These are phyloP conservation scores for Sinosuthora webbiana DNA, from an alignment of 2,113 vertebrate species.

Conservation along the genomic window DNA sequence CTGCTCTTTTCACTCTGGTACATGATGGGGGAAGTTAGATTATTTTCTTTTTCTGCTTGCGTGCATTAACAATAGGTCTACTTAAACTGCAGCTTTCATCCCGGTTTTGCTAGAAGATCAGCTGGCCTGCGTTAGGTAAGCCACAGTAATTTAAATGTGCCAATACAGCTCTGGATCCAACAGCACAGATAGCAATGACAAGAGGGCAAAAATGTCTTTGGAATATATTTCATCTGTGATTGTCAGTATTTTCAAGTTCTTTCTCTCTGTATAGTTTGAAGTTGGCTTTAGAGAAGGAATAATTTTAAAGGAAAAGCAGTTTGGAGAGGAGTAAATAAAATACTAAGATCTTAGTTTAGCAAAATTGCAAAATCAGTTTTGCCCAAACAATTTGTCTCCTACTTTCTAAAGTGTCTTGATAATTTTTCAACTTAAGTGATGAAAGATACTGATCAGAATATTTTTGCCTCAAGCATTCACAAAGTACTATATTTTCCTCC, in stretches of 20 bases:
- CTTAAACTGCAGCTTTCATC: not conserved
- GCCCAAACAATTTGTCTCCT: not conserved
- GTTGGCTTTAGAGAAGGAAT: not conserved
- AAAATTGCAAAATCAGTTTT: not conserved
- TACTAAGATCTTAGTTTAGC: not conserved
- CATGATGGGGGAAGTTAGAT: not conserved
- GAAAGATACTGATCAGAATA: not conserved
- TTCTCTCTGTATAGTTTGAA: not conserved
- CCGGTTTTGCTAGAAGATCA: not conserved
- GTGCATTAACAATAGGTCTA: not conserved
- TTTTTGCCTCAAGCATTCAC: not conserved
- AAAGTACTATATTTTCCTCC: not conserved
- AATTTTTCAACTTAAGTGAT: not conserved
- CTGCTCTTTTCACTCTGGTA: not conserved
- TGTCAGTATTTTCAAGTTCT: not conserved
- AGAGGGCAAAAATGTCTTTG: not conserved
- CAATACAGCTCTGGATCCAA: not conserved
- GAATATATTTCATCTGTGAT: not conserved
- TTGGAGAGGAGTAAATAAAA: not conserved
- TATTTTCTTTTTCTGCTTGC: not conserved
- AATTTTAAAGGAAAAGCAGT: not conserved
- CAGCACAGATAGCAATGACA: not conserved
- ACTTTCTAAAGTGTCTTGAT: not conserved
- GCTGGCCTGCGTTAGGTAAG: not conserved
- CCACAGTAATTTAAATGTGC: not conserved